Base-by-base conservation (phyloP, 2,888 invertebrate genomes). In the Hydrotaea cyrtoneurina region DNA sequence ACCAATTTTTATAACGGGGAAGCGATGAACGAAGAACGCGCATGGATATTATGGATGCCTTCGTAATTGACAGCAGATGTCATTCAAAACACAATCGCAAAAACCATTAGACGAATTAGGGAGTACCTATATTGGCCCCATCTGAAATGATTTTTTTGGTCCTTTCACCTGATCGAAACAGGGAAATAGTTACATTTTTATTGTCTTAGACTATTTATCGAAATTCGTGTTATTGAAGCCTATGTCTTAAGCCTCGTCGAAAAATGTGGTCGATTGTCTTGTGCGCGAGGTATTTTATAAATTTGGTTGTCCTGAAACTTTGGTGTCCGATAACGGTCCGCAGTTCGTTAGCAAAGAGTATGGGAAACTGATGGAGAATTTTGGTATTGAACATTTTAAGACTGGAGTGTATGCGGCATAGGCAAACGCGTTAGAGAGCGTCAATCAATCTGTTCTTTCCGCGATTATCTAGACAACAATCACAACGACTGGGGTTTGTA, bases 151-250 rank as follows among this genome's bases (percentile, higher is more conserved):
- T n/a, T 50, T 79, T 13, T 26, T 79, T n/a, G 78, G 78, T 0
- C 59, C 59, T 17, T 78, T 72, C 36, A 50, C 72, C 0, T 17
- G 78, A 11, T 72, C 72, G 0, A 23, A n/a, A 10, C 31, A 8
- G 15, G 78, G 78, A n/a, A 72, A 78, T 23, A 36, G 39, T 1
- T 62, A 8, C 13, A 53, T 53, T 17, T 62, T 62, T n/a, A 62
- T 62, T 15, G 62, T 62, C 4, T 15, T 72, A 2, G 55, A 72
- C 19, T 55, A 55, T 36, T 31, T 57, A 10, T 17, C 55, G 0
- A 72, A 72, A 39, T 72, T 72, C 13, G 55, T 55, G 0, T 31
- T 72, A 3, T 10, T 72, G 10, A 55, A 72, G 17, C 31, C 72
- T 0, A 72, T 72, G 72, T 4, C 26, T 5, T 17, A 53, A n/a